Percentiles rank a stretch among this genome's conserved stretches.
These are phyloP conservation scores for Aspidapion aeneum DNA, from an alignment of 2,888 invertebrate species.

Conservation along the genomic window DNA sequence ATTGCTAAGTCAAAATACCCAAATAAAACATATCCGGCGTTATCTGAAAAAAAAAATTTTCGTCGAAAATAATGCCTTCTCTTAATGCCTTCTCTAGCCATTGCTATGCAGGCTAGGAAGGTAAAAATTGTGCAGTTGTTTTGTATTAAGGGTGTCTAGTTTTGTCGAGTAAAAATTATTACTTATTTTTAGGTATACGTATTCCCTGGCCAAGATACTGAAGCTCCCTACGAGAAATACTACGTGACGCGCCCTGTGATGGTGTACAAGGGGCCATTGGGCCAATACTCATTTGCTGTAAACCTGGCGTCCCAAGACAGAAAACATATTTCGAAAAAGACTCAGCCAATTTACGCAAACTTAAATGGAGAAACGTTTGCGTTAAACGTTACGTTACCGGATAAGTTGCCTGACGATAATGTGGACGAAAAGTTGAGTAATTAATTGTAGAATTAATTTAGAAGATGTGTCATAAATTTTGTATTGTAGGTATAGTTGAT, in stretches of 20 bases:
- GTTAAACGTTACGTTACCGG: constrained; percentile 24
- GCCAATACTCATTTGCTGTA: constrained; percentile 37
- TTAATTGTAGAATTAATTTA: not conserved
- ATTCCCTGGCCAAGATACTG: constrained; percentile 30
- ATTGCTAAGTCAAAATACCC: too few species aligned
- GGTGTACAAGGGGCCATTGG: constrained; percentile 35
- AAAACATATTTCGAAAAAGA: constrained; percentile 32
- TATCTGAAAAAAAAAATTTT: too few species aligned
- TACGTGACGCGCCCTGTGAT: constrained; percentile 37
- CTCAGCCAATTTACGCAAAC: constrained; percentile 35
- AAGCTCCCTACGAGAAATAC: constrained; percentile 31
- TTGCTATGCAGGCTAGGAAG: too few species aligned
- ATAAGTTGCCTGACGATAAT: constrained; percentile 7
- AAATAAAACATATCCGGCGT: too few species aligned
- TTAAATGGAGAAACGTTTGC: constrained; percentile 30
- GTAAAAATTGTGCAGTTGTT: too few species aligned
- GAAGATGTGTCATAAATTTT: too few species aligned
- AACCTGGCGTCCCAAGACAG: constrained; percentile 35
- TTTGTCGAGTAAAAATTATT: not conserved
- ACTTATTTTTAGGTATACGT: constrained; percentile 32
- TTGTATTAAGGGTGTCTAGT: too few species aligned
- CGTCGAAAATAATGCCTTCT: too few species aligned
- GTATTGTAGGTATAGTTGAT: too few species aligned
- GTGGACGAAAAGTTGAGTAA: not conserved
- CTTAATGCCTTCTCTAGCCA: too few species aligned